Conservation (phyloP, 2,113 vertebrate genomes). For the Hystrix cristata region DNA sequence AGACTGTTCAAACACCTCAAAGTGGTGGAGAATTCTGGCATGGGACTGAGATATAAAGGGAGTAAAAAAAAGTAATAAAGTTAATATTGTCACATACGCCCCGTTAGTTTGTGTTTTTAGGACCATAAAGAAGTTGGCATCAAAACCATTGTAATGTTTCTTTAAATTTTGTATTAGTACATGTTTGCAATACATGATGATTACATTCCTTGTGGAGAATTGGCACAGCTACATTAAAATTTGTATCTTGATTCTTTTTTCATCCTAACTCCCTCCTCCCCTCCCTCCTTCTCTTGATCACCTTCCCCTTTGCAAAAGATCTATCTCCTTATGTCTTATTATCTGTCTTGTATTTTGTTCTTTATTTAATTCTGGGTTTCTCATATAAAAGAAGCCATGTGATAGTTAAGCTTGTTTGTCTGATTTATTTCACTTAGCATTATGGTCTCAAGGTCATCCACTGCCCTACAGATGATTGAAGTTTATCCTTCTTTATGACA, state of each 20-base stretch:
- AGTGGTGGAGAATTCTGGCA: background rate
- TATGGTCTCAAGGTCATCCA: background rate
- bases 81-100: background rate
- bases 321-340: background rate
- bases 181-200: background rate
- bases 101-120: background rate
- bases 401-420: background rate
- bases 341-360: background rate
- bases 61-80: background rate
- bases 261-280: background rate
- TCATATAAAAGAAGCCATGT: background rate
- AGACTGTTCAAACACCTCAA: background rate
- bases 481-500: background rate
- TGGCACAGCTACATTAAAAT: background rate
- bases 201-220: background rate
- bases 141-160: background rate
- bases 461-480: background rate
- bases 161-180: background rate
- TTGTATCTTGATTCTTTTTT: background rate
- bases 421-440: background rate
- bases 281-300: background rate
- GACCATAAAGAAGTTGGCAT: background rate
- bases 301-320: background rate
- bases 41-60: background rate
- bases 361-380: background rate